Percentiles rank a stretch among this genome's conserved stretches.
Evolutionary conservation across 2,888 invertebrate genomes (phyloP).

Genomic region (Chouioia cunea): DNA sequence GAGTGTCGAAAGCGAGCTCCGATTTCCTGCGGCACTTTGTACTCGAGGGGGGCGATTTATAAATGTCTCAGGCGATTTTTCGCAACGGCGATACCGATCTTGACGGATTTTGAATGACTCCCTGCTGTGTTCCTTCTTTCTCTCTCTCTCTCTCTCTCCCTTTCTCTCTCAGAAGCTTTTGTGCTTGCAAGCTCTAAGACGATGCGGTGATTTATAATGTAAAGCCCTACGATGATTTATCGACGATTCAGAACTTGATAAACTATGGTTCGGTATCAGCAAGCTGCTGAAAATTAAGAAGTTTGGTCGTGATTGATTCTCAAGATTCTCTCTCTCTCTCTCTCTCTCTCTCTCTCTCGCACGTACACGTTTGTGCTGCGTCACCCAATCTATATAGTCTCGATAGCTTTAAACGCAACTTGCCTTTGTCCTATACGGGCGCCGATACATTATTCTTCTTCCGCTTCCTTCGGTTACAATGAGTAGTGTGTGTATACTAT

Average conservation of each 20-base stretch:
- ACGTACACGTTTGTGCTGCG: slow-evolving; percentile 15
- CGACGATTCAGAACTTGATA: slow-evolving; percentile 47
- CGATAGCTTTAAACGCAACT: slow-evolving; percentile 20
- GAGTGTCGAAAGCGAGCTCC: slow-evolving; percentile 25
- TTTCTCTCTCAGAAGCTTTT: not conserved
- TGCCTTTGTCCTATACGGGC: not conserved
- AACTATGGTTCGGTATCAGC: slow-evolving; percentile 40
- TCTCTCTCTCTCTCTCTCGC: not conserved
- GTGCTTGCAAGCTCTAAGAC: slow-evolving; percentile 9
- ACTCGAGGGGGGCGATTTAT: slow-evolving; percentile 38
- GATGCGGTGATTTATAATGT: slow-evolving; percentile 38
- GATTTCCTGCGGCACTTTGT: slow-evolving; percentile 33
- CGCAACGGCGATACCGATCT: slow-evolving; percentile 17
- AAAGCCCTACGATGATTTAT: slow-evolving; percentile 41
- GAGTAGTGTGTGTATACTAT: not conserved
- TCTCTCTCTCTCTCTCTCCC: not conserved
- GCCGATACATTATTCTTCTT: slow-evolving; percentile 33
- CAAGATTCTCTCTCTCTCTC: not conserved
- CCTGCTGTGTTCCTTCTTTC: not conserved
- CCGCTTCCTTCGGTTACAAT: slow-evolving; percentile 15
- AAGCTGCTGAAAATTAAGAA: slow-evolving; percentile 41
- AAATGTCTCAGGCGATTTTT: slow-evolving; percentile 41
- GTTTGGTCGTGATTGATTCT: slow-evolving; percentile 44
- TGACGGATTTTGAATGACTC: slow-evolving; percentile 27
- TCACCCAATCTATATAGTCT: slow-evolving; percentile 17